A percentile compares a stretch with the other conserved stretches of the same genome.
Conservation (phyloP, 2,888 invertebrate genomes). For the Nysson spinosus region DNA sequence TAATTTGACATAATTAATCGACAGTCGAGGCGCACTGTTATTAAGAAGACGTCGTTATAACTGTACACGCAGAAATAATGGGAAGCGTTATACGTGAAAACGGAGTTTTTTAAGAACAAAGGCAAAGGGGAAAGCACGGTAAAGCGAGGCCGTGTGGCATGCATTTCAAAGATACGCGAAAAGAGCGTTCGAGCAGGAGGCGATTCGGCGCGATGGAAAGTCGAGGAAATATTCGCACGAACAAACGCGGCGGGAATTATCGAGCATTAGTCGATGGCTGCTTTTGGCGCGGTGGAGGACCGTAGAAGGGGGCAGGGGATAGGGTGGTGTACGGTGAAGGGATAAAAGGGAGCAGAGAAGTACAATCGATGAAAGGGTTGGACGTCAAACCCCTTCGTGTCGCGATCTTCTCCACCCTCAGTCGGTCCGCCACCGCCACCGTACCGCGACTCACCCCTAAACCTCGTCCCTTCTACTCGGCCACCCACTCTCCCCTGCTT, state of each 20-base stretch:
- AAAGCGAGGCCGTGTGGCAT: constrained; percentile 34
- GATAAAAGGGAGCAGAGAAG: constrained; percentile 69
- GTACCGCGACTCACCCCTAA: constrained; percentile 55
- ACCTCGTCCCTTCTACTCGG: constrained; percentile 54
- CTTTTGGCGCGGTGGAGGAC: constrained; percentile 62
- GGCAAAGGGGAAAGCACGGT: constrained; percentile 41
- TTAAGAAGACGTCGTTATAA: constrained; percentile 23
- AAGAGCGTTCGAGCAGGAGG: constrained; percentile 53
- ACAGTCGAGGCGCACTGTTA: constrained; percentile 29
- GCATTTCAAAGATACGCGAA: constrained; percentile 57
- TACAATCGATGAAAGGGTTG: constrained; percentile 77
- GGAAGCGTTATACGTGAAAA: constrained; percentile 40
- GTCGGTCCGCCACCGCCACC: constrained; percentile 59
- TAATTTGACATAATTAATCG: constrained; percentile 35
- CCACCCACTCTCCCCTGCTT: constrained; percentile 57
- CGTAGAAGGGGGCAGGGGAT: constrained; percentile 53
- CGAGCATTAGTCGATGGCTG: constrained; percentile 72
- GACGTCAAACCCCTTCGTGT: constrained; percentile 76
- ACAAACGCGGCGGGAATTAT: constrained; percentile 67
- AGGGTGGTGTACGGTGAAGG: constrained; percentile 60
- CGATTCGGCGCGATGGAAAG: constrained; percentile 55
- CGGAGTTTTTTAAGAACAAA: constrained; percentile 36
- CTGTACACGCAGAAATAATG: constrained; percentile 31
- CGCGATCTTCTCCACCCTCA: constrained; percentile 74
- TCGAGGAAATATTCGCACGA: constrained; percentile 63